Evolutionary conservation across 1,140 invertebrate species (phyloP).

Genomic region (Pseudoatta argentina): DNA sequence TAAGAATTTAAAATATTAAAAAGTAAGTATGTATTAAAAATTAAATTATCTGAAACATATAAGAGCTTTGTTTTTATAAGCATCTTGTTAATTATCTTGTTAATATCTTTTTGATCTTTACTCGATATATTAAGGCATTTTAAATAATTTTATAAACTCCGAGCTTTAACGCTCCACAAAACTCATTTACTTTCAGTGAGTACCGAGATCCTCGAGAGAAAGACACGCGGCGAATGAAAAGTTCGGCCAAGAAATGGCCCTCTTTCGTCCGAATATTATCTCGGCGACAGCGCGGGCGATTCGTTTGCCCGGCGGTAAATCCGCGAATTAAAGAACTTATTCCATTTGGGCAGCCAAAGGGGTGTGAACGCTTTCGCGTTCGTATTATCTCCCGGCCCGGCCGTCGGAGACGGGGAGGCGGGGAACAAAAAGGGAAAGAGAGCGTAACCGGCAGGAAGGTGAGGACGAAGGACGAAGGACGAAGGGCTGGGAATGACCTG

Average conservation of each 20-base stretch:
- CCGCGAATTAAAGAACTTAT: conserved; percentile 87
- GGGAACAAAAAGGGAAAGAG: conserved; percentile 52
- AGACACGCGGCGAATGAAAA: conserved; percentile 50
- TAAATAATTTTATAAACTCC: background rate
- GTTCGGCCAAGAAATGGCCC: conserved; percentile 64
- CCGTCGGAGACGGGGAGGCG: conserved; percentile 68
- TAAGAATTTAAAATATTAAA: background rate
- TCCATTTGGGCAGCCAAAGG: conserved; percentile 87
- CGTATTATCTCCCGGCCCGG: conserved; percentile 84
- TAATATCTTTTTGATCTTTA: background rate
- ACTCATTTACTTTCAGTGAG: conserved; percentile 18
- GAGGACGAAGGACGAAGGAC: conserved; percentile 62
- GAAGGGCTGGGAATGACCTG: conserved; percentile 54
- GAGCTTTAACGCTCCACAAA: background rate
- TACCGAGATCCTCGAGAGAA: conserved; percentile 17
- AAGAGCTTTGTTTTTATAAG: background rate
- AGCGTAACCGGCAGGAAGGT: conserved; percentile 55
- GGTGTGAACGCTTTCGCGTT: conserved; percentile 86
- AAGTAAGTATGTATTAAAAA: background rate
- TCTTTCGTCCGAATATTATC: conserved; percentile 73
- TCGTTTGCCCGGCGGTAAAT: conserved; percentile 82
- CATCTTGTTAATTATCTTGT: background rate
- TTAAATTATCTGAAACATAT: background rate
- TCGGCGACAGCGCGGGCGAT: conserved; percentile 74
- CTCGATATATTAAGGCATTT: background rate